phyloP scores from a whole-genome alignment of 2,888 invertebrate species.

The Eremobia ochroleuca region DNA sequence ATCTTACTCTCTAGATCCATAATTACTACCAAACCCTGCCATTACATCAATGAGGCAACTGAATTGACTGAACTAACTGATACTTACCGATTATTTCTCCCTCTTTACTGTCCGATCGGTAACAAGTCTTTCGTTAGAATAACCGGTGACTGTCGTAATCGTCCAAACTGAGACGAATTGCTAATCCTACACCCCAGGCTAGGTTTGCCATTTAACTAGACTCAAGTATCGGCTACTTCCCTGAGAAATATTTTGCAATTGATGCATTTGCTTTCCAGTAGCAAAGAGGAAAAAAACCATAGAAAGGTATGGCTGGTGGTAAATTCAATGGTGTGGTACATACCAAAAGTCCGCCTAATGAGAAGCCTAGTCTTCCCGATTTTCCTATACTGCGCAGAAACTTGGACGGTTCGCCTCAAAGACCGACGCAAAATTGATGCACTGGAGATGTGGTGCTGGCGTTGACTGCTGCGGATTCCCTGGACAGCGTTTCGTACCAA shows the following conservation, averaged over 20 bases:
- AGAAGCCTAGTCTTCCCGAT: too few relatives aligned
- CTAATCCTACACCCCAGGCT: slow-evolving; percentile 48
- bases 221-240: slow-evolving; percentile 32
- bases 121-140: slow-evolving; percentile 56
- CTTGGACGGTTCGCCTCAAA: too few relatives aligned
- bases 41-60: slow-evolving; percentile 36
- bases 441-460: too few relatives aligned
- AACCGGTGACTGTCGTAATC: slow-evolving; percentile 59
- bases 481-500: too few relatives aligned
- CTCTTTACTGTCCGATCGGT: slow-evolving; percentile 45
- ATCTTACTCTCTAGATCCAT: not conserved
- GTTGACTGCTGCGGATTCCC: too few relatives aligned
- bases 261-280: not conserved
- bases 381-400: too few relatives aligned
- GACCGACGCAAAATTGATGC: too few relatives aligned
- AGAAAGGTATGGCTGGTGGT: too few relatives aligned
- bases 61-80: slow-evolving; percentile 40
- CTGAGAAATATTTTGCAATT: slow-evolving; percentile 42
- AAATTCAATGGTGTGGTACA: not conserved
- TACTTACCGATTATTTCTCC: slow-evolving; percentile 59
- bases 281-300: too few relatives aligned
- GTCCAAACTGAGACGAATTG: slow-evolving; percentile 63
- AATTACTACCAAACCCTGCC: slow-evolving; percentile 22
- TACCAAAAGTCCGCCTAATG: too few relatives aligned
- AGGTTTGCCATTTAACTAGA: slow-evolving; percentile 45